phyloP scores from a whole-genome alignment of 2,113 vertebrate genomes.

The Oxyura jamaicensis region DNA sequence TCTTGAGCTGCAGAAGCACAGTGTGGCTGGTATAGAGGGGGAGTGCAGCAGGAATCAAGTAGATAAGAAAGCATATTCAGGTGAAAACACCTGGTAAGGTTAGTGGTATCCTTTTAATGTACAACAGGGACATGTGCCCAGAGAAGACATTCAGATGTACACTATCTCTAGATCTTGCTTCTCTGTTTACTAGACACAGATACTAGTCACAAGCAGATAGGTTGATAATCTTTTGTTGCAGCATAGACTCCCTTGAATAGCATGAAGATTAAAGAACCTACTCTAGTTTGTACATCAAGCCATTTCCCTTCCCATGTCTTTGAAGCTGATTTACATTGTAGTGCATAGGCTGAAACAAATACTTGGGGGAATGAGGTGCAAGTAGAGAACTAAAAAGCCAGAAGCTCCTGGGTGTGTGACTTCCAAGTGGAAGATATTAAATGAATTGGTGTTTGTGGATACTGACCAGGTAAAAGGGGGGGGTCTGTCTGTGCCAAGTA shows the following conservation, averaged over 20 bases:
- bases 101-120: neutral
- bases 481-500: conserved; percentile 16
- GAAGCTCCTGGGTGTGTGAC: conserved; percentile 28
- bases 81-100: neutral
- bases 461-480: neutral
- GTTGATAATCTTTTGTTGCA: conserved; percentile 17
- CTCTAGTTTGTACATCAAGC: conserved; percentile 27
- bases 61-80: neutral
- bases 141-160: conserved; percentile 1
- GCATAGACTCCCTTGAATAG: neutral
- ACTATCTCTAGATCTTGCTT: conserved; percentile 18
- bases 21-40: neutral
- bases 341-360: conserved; percentile 45
- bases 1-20: neutral
- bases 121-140: neutral
- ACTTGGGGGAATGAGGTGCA: neutral
- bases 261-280: conserved; percentile 43
- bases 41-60: neutral
- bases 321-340: conserved; percentile 45
- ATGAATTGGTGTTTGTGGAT: conserved; percentile 34
- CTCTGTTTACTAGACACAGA: neutral
- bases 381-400: conserved; percentile 33
- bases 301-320: conserved; percentile 43
- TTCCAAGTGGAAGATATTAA: conserved; percentile 30
- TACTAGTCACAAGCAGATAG: neutral